phyloP scores from a whole-genome alignment of 2,113 vertebrate genomes.

The Prolemur simus region DNA sequence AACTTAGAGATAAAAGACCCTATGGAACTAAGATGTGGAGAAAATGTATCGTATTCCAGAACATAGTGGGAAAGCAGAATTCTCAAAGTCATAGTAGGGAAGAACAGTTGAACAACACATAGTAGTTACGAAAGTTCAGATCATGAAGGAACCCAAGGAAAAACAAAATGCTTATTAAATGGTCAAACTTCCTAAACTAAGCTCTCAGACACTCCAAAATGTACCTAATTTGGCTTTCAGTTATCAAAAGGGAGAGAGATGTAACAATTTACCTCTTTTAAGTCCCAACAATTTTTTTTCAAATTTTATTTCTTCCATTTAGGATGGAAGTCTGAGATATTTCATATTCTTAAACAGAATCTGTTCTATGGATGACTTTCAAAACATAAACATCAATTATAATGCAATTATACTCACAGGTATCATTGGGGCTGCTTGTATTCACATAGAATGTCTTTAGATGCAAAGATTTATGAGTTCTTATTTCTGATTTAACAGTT shows the following conservation, averaged over 20 bases:
- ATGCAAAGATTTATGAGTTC: background rate
- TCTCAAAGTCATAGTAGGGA: background rate
- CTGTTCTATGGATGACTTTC: background rate
- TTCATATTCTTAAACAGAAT: conserved; percentile 24
- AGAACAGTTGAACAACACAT: background rate
- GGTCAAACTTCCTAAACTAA: background rate
- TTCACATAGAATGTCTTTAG: conserved; percentile 18
- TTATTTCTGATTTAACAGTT: background rate
- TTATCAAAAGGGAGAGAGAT: conserved; percentile 1
- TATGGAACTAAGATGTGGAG: background rate
- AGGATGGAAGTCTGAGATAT: background rate
- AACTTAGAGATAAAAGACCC: conserved; percentile 27
- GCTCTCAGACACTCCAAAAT: background rate
- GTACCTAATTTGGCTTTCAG: background rate
- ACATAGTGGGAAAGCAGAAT: background rate
- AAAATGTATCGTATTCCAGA: conserved; percentile 25
- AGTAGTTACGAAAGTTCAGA: background rate
- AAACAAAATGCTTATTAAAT: background rate
- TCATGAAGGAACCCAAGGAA: background rate
- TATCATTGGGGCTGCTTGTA: background rate
- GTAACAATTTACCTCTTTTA: background rate
- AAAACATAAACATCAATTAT: background rate
- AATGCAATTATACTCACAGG: background rate
- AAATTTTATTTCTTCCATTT: conserved; percentile 31
- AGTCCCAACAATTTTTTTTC: background rate